Evolutionary conservation across 2,888 invertebrate genomes (phyloP).

Genomic region (Cybosia mesomella): DNA sequence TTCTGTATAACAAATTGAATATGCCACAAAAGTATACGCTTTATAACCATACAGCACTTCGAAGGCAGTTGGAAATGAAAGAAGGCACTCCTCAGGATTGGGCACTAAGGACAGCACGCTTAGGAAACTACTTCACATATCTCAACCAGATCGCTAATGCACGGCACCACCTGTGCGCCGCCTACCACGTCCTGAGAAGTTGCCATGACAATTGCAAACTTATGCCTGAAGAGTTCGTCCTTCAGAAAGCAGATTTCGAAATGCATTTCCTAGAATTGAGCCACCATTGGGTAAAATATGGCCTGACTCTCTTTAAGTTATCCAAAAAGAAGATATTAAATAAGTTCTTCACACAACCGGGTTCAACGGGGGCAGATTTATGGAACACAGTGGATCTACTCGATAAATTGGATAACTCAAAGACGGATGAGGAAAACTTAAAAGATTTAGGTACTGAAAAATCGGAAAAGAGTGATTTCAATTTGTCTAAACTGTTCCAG

Average conservation of each 20-base stretch:
- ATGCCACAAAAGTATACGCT: slow-evolving; percentile 83
- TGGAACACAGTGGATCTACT: slow-evolving; percentile 75
- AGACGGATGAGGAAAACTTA: slow-evolving; percentile 68
- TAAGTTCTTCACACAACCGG: slow-evolving; percentile 72
- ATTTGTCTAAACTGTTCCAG: slow-evolving; percentile 62
- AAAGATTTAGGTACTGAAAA: slow-evolving; percentile 75
- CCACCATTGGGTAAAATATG: slow-evolving; percentile 88
- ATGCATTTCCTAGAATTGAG: slow-evolving; percentile 83
- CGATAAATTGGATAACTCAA: slow-evolving; percentile 56
- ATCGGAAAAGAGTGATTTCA: slow-evolving; percentile 68
- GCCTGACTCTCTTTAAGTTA: slow-evolving; percentile 85
- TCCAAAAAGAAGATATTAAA: slow-evolving; percentile 83
- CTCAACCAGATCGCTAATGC: slow-evolving; percentile 80
- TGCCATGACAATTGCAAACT: slow-evolving; percentile 85
- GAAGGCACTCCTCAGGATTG: slow-evolving; percentile 87
- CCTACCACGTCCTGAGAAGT: slow-evolving; percentile 85
- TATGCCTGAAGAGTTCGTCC: slow-evolving; percentile 77
- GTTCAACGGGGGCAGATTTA: slow-evolving; percentile 64
- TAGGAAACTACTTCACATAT: slow-evolving; percentile 84
- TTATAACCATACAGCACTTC: slow-evolving; percentile 86
- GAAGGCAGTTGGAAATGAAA: slow-evolving; percentile 85
- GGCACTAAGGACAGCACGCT: slow-evolving; percentile 84
- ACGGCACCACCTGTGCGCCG: slow-evolving; percentile 89
- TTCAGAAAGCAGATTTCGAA: slow-evolving; percentile 77
- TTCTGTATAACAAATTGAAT: slow-evolving; percentile 86